Conservation (phyloP, 2,888 invertebrate species). For the Lypha dubia region DNA sequence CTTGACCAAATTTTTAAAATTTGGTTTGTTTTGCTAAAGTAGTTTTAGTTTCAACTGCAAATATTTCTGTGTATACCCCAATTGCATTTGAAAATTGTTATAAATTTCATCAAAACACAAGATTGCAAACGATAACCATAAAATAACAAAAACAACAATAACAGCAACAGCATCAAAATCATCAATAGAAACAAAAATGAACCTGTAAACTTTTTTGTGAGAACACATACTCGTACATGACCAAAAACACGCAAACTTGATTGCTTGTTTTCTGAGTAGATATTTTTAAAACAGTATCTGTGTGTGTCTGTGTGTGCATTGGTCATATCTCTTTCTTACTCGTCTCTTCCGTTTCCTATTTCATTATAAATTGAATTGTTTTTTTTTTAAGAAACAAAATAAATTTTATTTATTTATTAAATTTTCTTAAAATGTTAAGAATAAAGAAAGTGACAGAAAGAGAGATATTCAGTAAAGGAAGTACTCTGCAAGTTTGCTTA, state of each 20-base stretch:
- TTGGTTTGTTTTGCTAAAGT: conserved; percentile 39
- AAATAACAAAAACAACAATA: too few relatives aligned
- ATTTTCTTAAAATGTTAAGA: conserved; percentile 1
- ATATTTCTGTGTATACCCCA: conserved; percentile 21
- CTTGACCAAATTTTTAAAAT: conserved; percentile 52
- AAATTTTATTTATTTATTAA: conserved; percentile 18
- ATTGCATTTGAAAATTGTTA: conserved; percentile 66
- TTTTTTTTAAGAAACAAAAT: neutral
- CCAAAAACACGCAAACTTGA: neutral
- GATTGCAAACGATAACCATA: conserved; percentile 62
- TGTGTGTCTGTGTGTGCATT: conserved; percentile 9
- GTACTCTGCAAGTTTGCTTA: neutral
- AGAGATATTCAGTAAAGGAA: conserved; percentile 15
- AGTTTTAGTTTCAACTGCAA: neutral
- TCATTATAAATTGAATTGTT: conserved; percentile 50
- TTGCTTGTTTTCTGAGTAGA: conserved; percentile 2
- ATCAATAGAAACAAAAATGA: conserved; percentile 44
- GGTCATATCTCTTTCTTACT: conserved; percentile 29
- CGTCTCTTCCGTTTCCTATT: conserved; percentile 52
- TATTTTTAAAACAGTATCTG: neutral
- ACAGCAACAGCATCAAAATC: conserved; percentile 58
- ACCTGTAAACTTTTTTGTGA: conserved; percentile 41
- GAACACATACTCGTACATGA: neutral
- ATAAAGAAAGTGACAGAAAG: neutral
- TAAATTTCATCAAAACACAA: conserved; percentile 70